A percentile compares a stretch with the other conserved stretches of the same genome.
Conservation (phyloP, 2,888 invertebrate genomes). For the Stenchaetothrips biformis region DNA sequence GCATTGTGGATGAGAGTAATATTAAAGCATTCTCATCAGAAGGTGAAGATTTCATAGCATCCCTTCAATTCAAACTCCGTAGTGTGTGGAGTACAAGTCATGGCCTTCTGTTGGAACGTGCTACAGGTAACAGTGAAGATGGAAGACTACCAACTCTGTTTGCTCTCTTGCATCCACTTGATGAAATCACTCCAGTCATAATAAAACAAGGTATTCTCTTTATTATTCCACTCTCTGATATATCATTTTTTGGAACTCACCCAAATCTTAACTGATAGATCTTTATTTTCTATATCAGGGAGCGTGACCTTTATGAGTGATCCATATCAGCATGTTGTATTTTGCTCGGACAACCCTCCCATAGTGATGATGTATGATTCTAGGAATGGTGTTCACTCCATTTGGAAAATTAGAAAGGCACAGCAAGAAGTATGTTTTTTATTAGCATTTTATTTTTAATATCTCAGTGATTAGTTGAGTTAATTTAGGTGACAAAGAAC, state of each 20-base stretch:
- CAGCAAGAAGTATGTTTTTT: constrained; percentile 50
- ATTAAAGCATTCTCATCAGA: constrained; percentile 71
- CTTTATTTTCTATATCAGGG: constrained; percentile 39
- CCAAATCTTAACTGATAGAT: background rate
- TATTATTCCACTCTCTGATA: constrained; percentile 6
- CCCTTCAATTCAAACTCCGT: constrained; percentile 71
- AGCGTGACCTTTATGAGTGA: constrained; percentile 49
- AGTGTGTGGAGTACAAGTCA: constrained; percentile 79
- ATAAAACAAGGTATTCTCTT: constrained; percentile 56
- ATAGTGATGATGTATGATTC: constrained; percentile 76
- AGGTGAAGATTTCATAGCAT: constrained; percentile 77
- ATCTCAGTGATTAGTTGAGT: background rate
- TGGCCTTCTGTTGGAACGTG: constrained; percentile 77
- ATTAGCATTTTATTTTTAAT: background rate
- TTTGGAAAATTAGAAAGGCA: constrained; percentile 75
- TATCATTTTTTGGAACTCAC: background rate
- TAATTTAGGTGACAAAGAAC: background rate
- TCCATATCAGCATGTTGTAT: constrained; percentile 62
- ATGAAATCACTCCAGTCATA: constrained; percentile 81
- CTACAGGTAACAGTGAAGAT: constrained; percentile 41
- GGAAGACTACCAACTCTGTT: constrained; percentile 66
- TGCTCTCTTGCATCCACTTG: constrained; percentile 81
- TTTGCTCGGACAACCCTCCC: constrained; percentile 70
- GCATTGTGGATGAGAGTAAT: constrained; percentile 69
- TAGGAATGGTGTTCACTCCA: constrained; percentile 70